Percentiles rank a stretch among this genome's conserved stretches.
phyloP scores from a whole-genome alignment of 2,888 invertebrate genomes.

The Orgyia antiqua region DNA sequence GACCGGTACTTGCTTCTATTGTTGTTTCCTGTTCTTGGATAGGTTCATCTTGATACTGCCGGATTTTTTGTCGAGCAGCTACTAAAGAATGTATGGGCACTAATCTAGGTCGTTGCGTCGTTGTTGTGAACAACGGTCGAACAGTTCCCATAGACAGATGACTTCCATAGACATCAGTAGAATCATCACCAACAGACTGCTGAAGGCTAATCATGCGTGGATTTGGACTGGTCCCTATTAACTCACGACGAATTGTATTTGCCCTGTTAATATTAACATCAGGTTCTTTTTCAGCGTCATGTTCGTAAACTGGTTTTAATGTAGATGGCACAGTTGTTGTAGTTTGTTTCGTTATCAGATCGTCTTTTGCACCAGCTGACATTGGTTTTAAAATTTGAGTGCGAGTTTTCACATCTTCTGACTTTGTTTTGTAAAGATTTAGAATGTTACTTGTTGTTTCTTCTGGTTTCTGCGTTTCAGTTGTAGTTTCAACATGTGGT shows the following conservation, averaged over 20 bases:
- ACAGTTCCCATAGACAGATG: conserved; percentile 81
- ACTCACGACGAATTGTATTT: conserved; percentile 80
- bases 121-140: conserved; percentile 83
- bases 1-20: conserved; percentile 73
- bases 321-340: conserved; percentile 57
- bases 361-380: conserved; percentile 48
- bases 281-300: conserved; percentile 60
- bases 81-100: conserved; percentile 71
- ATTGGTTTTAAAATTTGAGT: conserved; percentile 59
- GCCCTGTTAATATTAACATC: conserved; percentile 60
- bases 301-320: conserved; percentile 76
- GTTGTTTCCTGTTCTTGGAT: conserved; percentile 63
- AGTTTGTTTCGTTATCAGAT: conserved; percentile 58
- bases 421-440: conserved; percentile 52
- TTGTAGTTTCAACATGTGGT: conserved; percentile 47
- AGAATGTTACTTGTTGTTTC: conserved; percentile 56
- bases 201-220: conserved; percentile 77
- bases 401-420: conserved; percentile 48
- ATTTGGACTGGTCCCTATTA: conserved; percentile 75
- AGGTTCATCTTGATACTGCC: conserved; percentile 59
- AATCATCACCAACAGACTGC: conserved; percentile 81
- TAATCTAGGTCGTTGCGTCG: conserved; percentile 74
- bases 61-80: conserved; percentile 68
- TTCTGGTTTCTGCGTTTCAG: conserved; percentile 23
- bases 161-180: conserved; percentile 83